Conservation (phyloP, 2,888 invertebrate genomes). For the Orchesella flavescens region DNA sequence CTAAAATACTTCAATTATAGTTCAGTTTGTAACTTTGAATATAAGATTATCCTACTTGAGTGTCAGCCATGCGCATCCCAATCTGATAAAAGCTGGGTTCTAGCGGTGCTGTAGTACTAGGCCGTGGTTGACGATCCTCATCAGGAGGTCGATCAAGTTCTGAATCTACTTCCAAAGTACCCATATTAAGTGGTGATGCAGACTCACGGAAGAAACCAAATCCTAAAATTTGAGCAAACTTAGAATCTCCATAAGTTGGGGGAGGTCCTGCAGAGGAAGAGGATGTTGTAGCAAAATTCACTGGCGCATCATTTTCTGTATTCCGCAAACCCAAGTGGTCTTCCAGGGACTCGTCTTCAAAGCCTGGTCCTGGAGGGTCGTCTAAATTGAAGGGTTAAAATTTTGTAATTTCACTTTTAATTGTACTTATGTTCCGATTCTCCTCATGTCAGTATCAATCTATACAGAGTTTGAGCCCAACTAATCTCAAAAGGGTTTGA, state of each 20-base stretch:
- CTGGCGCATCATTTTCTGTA: constrained; percentile 37
- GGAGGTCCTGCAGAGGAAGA: constrained; percentile 27
- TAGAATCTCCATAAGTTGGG: constrained; percentile 57
- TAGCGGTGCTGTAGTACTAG: constrained; percentile 73
- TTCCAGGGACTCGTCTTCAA: constrained; percentile 62
- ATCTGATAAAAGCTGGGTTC: constrained; percentile 74
- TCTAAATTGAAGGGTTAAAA: constrained; percentile 2
- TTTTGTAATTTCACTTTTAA: background rate
- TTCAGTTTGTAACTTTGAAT: too few species aligned
- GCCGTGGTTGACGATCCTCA: constrained; percentile 41
- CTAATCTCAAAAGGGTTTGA: background rate
- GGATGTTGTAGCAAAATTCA: constrained; percentile 40
- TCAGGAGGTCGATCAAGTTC: constrained; percentile 35
- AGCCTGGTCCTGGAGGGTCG: constrained; percentile 22
- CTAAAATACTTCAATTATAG: too few species aligned
- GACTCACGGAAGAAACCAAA: constrained; percentile 64
- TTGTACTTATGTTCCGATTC: background rate
- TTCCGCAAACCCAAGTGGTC: constrained; percentile 59
- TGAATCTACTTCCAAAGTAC: constrained; percentile 46
- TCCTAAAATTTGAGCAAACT: constrained; percentile 70
- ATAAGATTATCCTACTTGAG: constrained; percentile 56
- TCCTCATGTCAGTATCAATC: constrained; percentile 1
- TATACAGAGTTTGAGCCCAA: background rate
- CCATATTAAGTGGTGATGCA: constrained; percentile 65
- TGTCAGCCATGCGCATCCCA: constrained; percentile 70